A percentile compares a stretch with the other conserved stretches of the same genome.
Evolutionary conservation across 1,140 invertebrate genomes (phyloP).

Genomic region (Charaxes varanes): DNA sequence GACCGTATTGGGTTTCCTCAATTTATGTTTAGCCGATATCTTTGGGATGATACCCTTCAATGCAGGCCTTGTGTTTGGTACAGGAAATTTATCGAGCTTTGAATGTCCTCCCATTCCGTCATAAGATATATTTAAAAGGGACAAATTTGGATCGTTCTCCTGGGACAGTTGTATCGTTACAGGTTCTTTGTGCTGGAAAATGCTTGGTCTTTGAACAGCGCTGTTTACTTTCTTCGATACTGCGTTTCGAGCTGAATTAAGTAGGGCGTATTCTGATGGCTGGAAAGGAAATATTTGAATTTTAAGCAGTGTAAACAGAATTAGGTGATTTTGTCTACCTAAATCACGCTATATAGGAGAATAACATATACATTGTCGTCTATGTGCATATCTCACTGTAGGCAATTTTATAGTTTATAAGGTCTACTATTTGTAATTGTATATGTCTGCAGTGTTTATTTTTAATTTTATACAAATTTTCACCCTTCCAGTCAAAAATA

Average conservation of each 20-base stretch:
- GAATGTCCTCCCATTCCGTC: constrained; percentile 64
- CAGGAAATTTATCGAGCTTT: constrained; percentile 51
- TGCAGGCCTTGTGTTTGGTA: constrained; percentile 23
- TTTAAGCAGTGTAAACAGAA: constrained; percentile 6
- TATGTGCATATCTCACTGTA: too few species aligned
- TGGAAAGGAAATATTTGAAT: constrained; percentile 24
- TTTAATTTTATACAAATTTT: too few species aligned
- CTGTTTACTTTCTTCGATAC: constrained; percentile 12
- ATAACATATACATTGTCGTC: too few species aligned
- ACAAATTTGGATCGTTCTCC: constrained; percentile 22
- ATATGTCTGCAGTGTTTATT: too few species aligned
- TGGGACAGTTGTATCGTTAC: constrained; percentile 23
- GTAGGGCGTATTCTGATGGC: constrained; percentile 44
- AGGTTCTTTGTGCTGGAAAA: constrained; percentile 43
- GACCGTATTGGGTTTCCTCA: constrained; percentile 30
- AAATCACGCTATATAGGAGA: too few species aligned
- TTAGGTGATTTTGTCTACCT: too few species aligned
- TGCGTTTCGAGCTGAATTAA: constrained; percentile 30
- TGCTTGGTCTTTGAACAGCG: constrained; percentile 24
- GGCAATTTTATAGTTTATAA: too few species aligned
- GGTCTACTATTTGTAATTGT: too few species aligned
- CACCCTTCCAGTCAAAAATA: too few species aligned
- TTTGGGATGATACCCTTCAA: constrained; percentile 35
- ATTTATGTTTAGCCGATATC: constrained; percentile 40
- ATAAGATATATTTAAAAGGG: constrained; percentile 39